Percentiles rank a stretch among this genome's conserved stretches.
phyloP scores from a whole-genome alignment of 1,140 invertebrate species.

The Sitobion miscanthi region DNA sequence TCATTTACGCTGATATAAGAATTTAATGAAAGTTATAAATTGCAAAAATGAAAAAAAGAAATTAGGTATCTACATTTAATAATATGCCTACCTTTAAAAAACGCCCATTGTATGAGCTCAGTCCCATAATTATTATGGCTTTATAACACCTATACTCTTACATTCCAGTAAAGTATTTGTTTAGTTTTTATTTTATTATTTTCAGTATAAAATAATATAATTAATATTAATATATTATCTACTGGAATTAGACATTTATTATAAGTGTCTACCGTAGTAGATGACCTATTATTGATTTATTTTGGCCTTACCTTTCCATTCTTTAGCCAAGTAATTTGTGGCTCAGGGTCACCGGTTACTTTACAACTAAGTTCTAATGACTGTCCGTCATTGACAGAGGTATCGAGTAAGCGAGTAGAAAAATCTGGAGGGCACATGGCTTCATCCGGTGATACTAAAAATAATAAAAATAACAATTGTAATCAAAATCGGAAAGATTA shows the following conservation, averaged over 20 bases:
- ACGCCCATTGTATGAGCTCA: too few relatives aligned
- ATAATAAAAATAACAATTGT: not conserved
- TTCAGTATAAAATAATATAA: not conserved
- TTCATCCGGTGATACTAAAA: conserved; percentile 81
- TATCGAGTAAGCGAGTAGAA: conserved; percentile 73
- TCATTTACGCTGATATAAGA: too few relatives aligned
- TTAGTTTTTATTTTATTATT: not conserved
- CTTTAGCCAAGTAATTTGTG: conserved; percentile 86
- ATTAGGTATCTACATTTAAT: too few relatives aligned
- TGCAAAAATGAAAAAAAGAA: too few relatives aligned
- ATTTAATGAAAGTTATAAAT: too few relatives aligned
- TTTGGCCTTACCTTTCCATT: conserved; percentile 69
- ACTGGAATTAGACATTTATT: not conserved
- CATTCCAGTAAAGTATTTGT: not conserved
- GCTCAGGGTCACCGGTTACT: conserved; percentile 89
- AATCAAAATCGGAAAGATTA: not conserved
- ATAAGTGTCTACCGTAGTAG: not conserved
- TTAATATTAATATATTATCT: not conserved
- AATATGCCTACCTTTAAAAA: too few relatives aligned
- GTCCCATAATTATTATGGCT: not conserved
- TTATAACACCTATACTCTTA: not conserved
- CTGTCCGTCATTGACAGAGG: conserved; percentile 81
- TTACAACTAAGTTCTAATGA: conserved; percentile 77
- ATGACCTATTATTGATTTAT: not conserved
- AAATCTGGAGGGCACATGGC: conserved; percentile 86